Base-by-base conservation (phyloP, 2,113 vertebrate species). In the Oncorhynchus kisutch region DNA sequence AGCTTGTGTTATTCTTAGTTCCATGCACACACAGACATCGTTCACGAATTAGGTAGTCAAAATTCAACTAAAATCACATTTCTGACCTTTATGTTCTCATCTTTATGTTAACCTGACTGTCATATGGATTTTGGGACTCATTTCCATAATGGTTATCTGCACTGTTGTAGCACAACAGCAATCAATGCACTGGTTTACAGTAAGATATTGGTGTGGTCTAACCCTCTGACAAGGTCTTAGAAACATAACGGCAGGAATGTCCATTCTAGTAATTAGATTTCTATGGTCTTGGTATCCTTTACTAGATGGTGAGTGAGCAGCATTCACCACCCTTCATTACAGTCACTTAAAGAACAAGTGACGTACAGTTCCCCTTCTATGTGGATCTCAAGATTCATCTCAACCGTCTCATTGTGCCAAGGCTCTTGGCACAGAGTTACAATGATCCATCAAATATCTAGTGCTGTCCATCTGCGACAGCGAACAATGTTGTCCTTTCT, bases 401-500 rank as follows among this genome's bases (percentile, higher is more conserved):
- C 85, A 90, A 91, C 86, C 88, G 80, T 80, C 73, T 80, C 84
- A 90, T 90, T 91, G 87, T 93, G 90, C 83, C 84, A 45, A 45
- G 88, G 81, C 82, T 87, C 89, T 85, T 78, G 82, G 90, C 88
- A 88, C 82, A 83, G 86, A 92, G 91, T 90, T 89, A 79, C 88
- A 89, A 89, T 59, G 68, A 88, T 57, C 72, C 79, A 76, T 88
- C 82, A 86, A 88, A 93, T 91, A 86, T 68, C 76, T 90, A 84
- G 86, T 74, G 85, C 88, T 88, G 86, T 91, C 91, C 92, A 88
- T 93, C 7, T 60, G 57, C 87, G 86, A 76, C 79, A 82, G 86
- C 74, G 86, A 93, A 94, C 92, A 93, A 89, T 80, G 81, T 80
- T 85, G 85, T 88, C 84, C 82, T 93, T 92, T 92, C 85, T 82